Conservation (phyloP, 1,140 invertebrate species). For the Philopotamus ludificatus region DNA sequence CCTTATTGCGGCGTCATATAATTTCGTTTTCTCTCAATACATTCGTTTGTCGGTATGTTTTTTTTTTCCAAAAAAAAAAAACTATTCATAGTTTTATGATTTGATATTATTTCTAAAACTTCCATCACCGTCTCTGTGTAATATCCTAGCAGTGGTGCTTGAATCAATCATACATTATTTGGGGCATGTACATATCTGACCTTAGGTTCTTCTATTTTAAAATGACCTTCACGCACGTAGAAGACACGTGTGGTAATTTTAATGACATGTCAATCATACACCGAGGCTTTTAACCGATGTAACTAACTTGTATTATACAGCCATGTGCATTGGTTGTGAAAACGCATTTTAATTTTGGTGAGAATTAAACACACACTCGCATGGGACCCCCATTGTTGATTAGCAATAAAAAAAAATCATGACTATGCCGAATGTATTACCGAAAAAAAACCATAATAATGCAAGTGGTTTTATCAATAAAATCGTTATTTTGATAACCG, state of each 20-base stretch:
- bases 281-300: background rate
- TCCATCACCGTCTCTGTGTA: background rate
- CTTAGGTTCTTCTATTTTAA: background rate
- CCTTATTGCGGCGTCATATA: slow-evolving; percentile 3
- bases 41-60: slow-evolving; percentile 1
- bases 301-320: too few species aligned
- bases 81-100: too few species aligned
- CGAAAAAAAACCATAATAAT: too few species aligned
- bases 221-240: slow-evolving; percentile 1
- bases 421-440: too few species aligned
- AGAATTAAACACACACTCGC: too few species aligned
- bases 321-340: background rate
- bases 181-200: background rate
- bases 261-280: slow-evolving; percentile 7
- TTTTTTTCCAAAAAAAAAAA: background rate
- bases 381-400: too few species aligned
- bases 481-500: too few species aligned
- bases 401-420: too few species aligned
- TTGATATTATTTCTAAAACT: too few species aligned
- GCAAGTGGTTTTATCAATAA: too few species aligned
- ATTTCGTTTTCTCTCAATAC: background rate
- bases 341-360: background rate
- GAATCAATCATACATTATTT: background rate
- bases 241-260: slow-evolving; percentile 11
- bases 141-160: background rate